These are phyloP conservation scores for Polyploca ridens DNA, from an alignment of 2,888 invertebrate genomes.

Conservation along the genomic window DNA sequence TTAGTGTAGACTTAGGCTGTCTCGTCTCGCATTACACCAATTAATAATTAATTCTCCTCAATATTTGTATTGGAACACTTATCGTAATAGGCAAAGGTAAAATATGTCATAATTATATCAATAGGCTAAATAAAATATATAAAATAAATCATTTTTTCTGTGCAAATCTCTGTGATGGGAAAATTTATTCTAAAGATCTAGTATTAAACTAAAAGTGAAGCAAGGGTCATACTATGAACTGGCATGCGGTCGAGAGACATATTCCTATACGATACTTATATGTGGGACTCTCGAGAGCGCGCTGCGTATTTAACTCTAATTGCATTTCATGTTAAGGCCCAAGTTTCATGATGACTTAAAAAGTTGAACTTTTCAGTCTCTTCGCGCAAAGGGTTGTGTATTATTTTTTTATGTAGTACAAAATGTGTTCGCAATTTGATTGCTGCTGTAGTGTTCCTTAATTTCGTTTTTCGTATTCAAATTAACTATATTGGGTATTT, in stretches of 20 bases:
- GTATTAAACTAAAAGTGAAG: conserved; percentile 76
- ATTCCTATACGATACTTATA: conserved; percentile 24
- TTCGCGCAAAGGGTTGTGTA: conserved; percentile 85
- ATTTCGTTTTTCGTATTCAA: conserved; percentile 67
- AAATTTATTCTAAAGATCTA: conserved; percentile 80
- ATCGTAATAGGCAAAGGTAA: conserved; percentile 71
- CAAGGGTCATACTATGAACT: conserved; percentile 52
- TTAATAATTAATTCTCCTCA: conserved; percentile 67
- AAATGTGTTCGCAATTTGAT: conserved; percentile 85
- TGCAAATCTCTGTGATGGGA: conserved; percentile 83
- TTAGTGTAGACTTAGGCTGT: conserved; percentile 75
- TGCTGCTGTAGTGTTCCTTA: conserved; percentile 83
- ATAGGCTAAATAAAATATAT: conserved; percentile 74
- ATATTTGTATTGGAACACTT: conserved; percentile 73
- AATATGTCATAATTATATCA: conserved; percentile 79
- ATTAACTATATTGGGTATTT: conserved; percentile 69
- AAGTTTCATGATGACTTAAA: conserved; percentile 71
- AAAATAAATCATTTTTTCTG: conserved; percentile 71
- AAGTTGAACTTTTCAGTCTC: conserved; percentile 83
- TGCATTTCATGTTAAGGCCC: conserved; percentile 45
- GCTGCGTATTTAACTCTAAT: conserved; percentile 28
- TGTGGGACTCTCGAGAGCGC: conserved; percentile 33
- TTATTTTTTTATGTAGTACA: conserved; percentile 84
- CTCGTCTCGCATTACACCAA: conserved; percentile 78
- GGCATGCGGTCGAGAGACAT: conserved; percentile 35